Conservation (phyloP, 2,888 invertebrate genomes). For the Parascotia fuliginaria region DNA sequence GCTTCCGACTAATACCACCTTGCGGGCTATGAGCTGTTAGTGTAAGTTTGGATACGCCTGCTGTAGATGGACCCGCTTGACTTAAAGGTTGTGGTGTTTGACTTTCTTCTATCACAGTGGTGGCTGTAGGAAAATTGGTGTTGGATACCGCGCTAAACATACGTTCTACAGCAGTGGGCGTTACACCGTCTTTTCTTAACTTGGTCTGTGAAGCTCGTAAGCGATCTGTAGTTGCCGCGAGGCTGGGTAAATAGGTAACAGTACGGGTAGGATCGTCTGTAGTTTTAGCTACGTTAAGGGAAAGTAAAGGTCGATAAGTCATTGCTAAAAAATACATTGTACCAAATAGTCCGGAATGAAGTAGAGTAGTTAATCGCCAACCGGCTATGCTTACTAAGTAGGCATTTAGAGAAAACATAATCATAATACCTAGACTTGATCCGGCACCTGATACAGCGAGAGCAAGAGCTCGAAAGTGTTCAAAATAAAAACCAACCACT, state of each 20-base stretch:
- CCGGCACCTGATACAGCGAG: conserved; percentile 67
- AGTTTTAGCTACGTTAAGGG: conserved; percentile 64
- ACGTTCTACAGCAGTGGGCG: conserved; percentile 54
- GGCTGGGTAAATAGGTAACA: conserved; percentile 73
- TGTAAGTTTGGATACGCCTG: conserved; percentile 59
- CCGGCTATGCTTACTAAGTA: conserved; percentile 63
- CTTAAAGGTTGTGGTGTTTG: conserved; percentile 18
- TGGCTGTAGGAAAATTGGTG: conserved; percentile 72
- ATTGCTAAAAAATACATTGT: conserved; percentile 67
- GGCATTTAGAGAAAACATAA: conserved; percentile 66
- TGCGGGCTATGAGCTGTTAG: conserved; percentile 62
- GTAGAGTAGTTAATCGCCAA: conserved; percentile 67
- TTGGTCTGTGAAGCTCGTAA: conserved; percentile 31
- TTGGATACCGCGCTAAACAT: conserved; percentile 57
- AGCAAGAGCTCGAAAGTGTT: conserved; percentile 68
- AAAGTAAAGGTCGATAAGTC: conserved; percentile 69
- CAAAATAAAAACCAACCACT: conserved; percentile 80
- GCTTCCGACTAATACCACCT: conserved; percentile 63
- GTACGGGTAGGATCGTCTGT: conserved; percentile 68
- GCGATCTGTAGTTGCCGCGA: conserved; percentile 52
- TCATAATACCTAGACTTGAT: conserved; percentile 72
- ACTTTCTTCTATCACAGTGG: conserved; percentile 62
- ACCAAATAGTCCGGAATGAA: conserved; percentile 72
- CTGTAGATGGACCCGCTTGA: conserved; percentile 64
- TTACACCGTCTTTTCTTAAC: conserved; percentile 29